Evolutionary conservation across 2,113 vertebrate genomes (phyloP).

Genomic region (Bujurquina vittata): DNA sequence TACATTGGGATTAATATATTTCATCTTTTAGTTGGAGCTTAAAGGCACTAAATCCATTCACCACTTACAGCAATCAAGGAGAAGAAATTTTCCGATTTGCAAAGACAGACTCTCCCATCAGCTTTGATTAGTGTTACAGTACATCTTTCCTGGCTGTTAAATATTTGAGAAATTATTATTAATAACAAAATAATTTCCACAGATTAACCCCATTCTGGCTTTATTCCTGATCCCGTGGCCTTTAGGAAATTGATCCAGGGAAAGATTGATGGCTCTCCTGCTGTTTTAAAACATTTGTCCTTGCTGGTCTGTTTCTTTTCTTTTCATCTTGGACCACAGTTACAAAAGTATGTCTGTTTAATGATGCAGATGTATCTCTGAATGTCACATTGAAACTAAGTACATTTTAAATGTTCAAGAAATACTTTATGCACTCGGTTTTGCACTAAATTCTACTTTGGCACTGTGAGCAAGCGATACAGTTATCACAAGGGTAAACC

Average conservation of each 20-base stretch:
- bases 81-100: constrained; percentile 62
- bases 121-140: constrained; percentile 82
- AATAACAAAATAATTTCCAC: constrained; percentile 85
- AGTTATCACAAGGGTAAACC: not conserved
- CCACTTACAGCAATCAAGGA: constrained; percentile 65
- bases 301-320: constrained; percentile 70
- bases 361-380: constrained; percentile 72
- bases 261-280: constrained; percentile 82
- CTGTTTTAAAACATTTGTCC: constrained; percentile 80
- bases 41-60: constrained; percentile 52
- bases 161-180: constrained; percentile 86
- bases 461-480: not conserved
- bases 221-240: constrained; percentile 78
- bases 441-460: not conserved
- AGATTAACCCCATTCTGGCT: constrained; percentile 84
- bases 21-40: constrained; percentile 16
- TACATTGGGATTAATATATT: constrained; percentile 50
- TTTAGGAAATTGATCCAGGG: constrained; percentile 82
- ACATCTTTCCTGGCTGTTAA: constrained; percentile 79
- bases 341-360: constrained; percentile 69
- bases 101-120: constrained; percentile 81
- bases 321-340: constrained; percentile 36
- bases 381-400: constrained; percentile 80
- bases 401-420: not conserved
- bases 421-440: not conserved